Conservation (phyloP, 1,140 invertebrate species). For the Euura saliciscinereae region DNA sequence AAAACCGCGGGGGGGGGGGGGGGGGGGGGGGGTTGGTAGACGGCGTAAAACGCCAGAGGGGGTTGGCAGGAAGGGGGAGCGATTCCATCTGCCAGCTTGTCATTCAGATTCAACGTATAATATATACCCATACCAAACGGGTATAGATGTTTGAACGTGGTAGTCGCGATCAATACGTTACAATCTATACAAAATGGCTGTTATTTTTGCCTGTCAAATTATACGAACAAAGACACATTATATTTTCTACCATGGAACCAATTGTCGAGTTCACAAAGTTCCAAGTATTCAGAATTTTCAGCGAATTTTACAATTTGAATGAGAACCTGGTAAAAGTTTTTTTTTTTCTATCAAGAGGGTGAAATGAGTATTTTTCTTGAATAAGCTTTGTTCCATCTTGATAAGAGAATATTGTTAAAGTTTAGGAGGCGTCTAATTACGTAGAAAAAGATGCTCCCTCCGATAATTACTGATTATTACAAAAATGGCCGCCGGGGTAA, state of each 20-base stretch:
- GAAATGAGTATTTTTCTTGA: too few relatives aligned
- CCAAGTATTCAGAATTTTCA: too few relatives aligned
- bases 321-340: too few relatives aligned
- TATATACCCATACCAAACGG: slow-evolving; percentile 18
- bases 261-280: too few relatives aligned
- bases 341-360: too few relatives aligned
- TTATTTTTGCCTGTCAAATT: slow-evolving; percentile 23
- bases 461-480: not conserved
- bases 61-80: slow-evolving; percentile 46
- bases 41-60: slow-evolving; percentile 33
- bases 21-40: slow-evolving; percentile 45
- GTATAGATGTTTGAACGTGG: slow-evolving; percentile 51
- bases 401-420: too few relatives aligned
- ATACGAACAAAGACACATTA: too few relatives aligned
- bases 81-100: slow-evolving; percentile 60
- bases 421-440: too few relatives aligned
- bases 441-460: not conserved
- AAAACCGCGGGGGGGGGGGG: slow-evolving; percentile 41
- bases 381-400: too few relatives aligned
- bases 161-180: slow-evolving; percentile 58
- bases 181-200: slow-evolving; percentile 62
- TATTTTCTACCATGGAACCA: too few relatives aligned
- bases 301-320: too few relatives aligned
- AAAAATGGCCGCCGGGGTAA: slow-evolving; percentile 1
- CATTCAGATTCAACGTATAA: slow-evolving; percentile 58